Base-by-base conservation (phyloP, 1,140 invertebrate genomes). In the Dermatophagoides farinae region DNA sequence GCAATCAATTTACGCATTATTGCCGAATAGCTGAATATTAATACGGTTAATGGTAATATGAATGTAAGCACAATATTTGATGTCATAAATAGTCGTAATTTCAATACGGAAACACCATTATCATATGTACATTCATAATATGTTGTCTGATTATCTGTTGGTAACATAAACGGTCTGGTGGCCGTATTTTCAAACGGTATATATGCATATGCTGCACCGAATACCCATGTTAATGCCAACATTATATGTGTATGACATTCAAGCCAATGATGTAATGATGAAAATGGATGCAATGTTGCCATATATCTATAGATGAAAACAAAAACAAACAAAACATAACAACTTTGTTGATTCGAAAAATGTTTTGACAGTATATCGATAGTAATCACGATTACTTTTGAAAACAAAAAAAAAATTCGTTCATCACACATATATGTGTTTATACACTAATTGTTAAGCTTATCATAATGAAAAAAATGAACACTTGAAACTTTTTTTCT, bases 41-140 rank as follows among this genome's bases (percentile, higher is more conserved):
- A 25, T n/a, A 57, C 54, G 1, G 23, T 22, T 16, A 57, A 25
- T 39, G 54, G 38, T 16, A 57, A 22, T 16, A 22, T n/a, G 16
- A 57, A 57, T n/a, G 54, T 57, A 2, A 57, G 16, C 44, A 40
- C 16, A 57, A 57, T 16, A 44, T 57, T 57, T 11, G 38, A 20
- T n/a, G 54, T 22, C 38, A 57, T 37, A 44, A 39, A 57, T 12
- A 57, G 11, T 2, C 38, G 23, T n/a, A 11, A 23, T 25, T 57
- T 40, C 5, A 44, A 22, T 22, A n/a, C 25, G 1, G n/a, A 38
- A 12, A 57, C 23, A 20, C 22, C 54, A 23, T 41, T 57, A 25
- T 57, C 54, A 25, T 57, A 57, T 18, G n/a, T 14, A 44, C 54
- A 57, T 22, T 57, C 54, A 25, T 57, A 57, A 25, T 57, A 57